Evolutionary conservation across 1,140 invertebrate species (phyloP).

Genomic region (Caerostris darwini): DNA sequence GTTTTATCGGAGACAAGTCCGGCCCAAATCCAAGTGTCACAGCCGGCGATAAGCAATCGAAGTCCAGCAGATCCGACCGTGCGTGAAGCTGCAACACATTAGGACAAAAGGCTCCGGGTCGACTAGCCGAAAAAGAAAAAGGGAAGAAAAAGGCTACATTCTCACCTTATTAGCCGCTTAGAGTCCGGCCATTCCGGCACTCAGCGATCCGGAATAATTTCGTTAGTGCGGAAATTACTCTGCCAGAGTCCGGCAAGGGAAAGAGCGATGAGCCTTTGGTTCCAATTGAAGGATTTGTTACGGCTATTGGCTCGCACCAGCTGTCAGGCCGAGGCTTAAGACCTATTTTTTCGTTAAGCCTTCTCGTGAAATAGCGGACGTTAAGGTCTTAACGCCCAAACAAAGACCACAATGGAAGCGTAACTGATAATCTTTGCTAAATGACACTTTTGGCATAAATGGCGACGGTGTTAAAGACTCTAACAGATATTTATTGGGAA

Average conservation of each 20-base stretch:
- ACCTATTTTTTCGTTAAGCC: constrained; percentile 50
- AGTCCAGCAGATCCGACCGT: neutral
- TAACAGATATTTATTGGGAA: neutral
- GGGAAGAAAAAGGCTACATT: constrained; percentile 60
- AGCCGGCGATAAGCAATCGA: neutral
- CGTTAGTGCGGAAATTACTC: constrained; percentile 76
- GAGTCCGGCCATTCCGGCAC: constrained; percentile 69
- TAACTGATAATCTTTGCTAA: neutral
- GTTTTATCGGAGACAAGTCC: neutral
- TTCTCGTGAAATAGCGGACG: neutral
- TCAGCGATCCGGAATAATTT: constrained; percentile 75
- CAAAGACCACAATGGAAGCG: neutral
- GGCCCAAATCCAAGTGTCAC: neutral
- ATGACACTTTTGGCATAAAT: constrained; percentile 14
- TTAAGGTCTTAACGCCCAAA: constrained; percentile 6
- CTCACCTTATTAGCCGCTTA: constrained; percentile 73
- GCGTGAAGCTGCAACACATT: constrained; percentile 38
- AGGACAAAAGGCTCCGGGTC: constrained; percentile 23
- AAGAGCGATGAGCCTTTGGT: constrained; percentile 67
- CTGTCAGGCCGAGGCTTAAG: constrained; percentile 35
- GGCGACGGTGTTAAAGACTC: neutral
- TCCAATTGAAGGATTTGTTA: constrained; percentile 76
- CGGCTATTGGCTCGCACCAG: constrained; percentile 68
- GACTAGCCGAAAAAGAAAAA: constrained; percentile 24
- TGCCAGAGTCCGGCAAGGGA: constrained; percentile 71